These are phyloP conservation scores for Lepidotrigona ventralis DNA, from an alignment of 1,140 invertebrate genomes.

Conservation along the genomic window DNA sequence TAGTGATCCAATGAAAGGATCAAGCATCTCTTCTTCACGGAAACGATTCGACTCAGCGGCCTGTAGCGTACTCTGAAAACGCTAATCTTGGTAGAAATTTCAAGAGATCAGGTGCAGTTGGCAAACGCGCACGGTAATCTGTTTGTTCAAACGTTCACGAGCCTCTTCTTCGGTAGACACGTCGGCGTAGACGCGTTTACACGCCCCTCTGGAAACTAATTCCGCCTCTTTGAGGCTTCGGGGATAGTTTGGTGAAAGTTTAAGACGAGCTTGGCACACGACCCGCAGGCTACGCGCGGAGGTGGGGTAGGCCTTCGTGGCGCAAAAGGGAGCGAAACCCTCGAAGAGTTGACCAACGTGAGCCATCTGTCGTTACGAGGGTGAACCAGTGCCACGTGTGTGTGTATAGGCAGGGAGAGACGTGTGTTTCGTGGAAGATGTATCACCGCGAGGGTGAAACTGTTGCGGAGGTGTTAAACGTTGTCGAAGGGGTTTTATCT, in stretches of 20 bases:
- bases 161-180: neutral
- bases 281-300: conserved; percentile 38
- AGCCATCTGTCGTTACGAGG: conserved; percentile 42
- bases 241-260: conserved; percentile 55
- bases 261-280: conserved; percentile 59
- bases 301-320: neutral
- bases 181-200: conserved; percentile 35
- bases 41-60: neutral
- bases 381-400: conserved; percentile 40
- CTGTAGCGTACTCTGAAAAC: neutral
- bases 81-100: neutral
- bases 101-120: conserved; percentile 14
- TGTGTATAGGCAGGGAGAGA: neutral
- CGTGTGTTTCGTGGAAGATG: conserved; percentile 4
- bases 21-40: no score
- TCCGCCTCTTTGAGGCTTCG: conserved; percentile 18
- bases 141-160: conserved; percentile 35
- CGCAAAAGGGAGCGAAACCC: neutral
- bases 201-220: conserved; percentile 26
- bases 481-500: neutral
- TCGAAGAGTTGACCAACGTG: conserved; percentile 34
- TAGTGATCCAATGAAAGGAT: no score
- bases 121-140: conserved; percentile 34
- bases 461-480: conserved; percentile 7
- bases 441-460: neutral